These are phyloP conservation scores for Acleris sparsana DNA, from an alignment of 2,888 invertebrate genomes.

Conservation along the genomic window DNA sequence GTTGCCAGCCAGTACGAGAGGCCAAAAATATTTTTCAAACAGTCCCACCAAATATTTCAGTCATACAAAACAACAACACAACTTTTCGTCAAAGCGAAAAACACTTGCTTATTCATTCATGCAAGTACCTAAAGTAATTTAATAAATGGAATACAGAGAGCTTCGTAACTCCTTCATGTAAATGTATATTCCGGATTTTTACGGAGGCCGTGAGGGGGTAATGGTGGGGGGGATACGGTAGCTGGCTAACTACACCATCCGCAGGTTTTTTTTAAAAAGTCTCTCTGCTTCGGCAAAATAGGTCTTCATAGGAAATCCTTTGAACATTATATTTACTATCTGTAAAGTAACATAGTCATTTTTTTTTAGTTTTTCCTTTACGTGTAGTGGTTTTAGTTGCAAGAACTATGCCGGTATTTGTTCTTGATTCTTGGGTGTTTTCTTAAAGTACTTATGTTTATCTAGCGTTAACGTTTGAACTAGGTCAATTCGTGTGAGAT, in stretches of 20 bases:
- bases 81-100: constrained; percentile 41
- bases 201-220: background rate
- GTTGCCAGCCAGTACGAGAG: too few species aligned
- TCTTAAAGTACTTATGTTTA: too few species aligned
- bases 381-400: too few species aligned
- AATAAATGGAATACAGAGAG: constrained; percentile 58
- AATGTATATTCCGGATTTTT: constrained; percentile 30
- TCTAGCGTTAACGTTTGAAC: too few species aligned
- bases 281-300: constrained; percentile 4
- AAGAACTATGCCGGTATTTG: too few species aligned
- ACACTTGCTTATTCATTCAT: constrained; percentile 55
- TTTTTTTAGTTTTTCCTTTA: too few species aligned
- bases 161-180: constrained; percentile 44
- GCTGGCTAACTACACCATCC: constrained; percentile 1
- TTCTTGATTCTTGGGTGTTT: too few species aligned
- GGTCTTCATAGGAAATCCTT: too few species aligned
- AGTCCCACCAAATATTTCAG: constrained; percentile 19
- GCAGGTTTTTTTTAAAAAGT: constrained; percentile 7
- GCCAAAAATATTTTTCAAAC: constrained; percentile 25
- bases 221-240: background rate
- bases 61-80: constrained; percentile 36
- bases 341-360: too few species aligned
- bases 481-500: too few species aligned
- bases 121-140: constrained; percentile 60
- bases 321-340: too few species aligned